A percentile compares a stretch with the other conserved stretches of the same genome.
These are phyloP conservation scores for Podarcis lilfordi DNA, from an alignment of 2,797 vertebrate species.

Conservation along the genomic window DNA sequence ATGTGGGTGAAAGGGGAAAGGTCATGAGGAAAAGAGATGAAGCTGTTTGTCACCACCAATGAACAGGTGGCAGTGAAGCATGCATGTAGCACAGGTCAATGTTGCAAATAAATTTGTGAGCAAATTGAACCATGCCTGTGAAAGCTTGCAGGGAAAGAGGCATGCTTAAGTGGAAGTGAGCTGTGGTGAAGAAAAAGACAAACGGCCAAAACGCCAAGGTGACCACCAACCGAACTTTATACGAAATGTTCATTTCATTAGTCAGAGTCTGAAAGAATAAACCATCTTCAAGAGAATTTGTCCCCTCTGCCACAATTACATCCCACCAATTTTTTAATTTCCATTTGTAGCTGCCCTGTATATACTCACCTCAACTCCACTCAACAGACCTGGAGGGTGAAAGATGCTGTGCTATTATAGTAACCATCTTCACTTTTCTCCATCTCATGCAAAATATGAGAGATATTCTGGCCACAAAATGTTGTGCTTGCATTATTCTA, in stretches of 20 bases:
- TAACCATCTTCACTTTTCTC: not conserved
- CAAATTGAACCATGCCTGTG: not conserved
- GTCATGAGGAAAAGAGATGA: conserved; percentile 16
- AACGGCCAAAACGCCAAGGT: not conserved
- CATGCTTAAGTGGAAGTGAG: not conserved
- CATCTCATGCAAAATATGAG: not conserved
- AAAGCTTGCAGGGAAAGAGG: not conserved
- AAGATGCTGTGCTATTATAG: not conserved
- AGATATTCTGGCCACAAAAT: not conserved
- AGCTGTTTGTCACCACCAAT: not conserved
- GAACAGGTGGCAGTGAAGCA: not conserved
- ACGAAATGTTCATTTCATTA: conserved; percentile 24
- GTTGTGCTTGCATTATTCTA: not conserved
- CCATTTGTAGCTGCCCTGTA: not conserved
- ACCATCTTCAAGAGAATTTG: not conserved
- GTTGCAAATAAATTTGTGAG: conserved; percentile 5
- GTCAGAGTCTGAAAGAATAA: not conserved
- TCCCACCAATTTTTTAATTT: not conserved
- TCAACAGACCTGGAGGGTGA: not conserved
- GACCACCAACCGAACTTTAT: conserved; percentile 5
- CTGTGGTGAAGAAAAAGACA: not conserved
- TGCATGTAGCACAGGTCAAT: not conserved
- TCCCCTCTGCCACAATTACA: not conserved
- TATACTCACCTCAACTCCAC: not conserved
- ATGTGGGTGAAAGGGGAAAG: conserved; percentile 10